Conservation (phyloP, 1,140 invertebrate genomes). For the Phymastichus coffea region DNA sequence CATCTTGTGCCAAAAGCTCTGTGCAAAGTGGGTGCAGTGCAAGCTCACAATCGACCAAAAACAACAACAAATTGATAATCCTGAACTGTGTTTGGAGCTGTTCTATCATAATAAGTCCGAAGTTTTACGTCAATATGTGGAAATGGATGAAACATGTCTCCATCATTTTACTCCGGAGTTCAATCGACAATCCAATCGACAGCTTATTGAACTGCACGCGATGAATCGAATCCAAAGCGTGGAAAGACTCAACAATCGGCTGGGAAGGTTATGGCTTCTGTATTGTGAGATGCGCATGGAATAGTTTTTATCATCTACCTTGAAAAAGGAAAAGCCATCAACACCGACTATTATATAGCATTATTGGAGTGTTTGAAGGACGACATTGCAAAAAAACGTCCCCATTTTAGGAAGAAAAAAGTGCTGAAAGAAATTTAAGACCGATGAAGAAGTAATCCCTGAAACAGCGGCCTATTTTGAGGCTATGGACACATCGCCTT, state of each 20-base stretch:
- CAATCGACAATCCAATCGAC: slow-evolving; percentile 25
- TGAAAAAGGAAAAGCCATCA: slow-evolving; percentile 40
- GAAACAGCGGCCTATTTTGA: too few relatives aligned
- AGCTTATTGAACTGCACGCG: slow-evolving; percentile 24
- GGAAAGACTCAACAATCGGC: slow-evolving; percentile 33
- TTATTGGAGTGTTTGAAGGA: slow-evolving; percentile 44
- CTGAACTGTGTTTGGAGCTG: slow-evolving; percentile 20
- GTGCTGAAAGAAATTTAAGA: too few relatives aligned
- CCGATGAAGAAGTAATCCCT: too few relatives aligned
- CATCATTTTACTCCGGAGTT: slow-evolving; percentile 16
- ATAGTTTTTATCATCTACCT: slow-evolving; percentile 53
- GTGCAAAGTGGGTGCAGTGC: slow-evolving; percentile 36
- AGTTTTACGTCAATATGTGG: too few relatives aligned
- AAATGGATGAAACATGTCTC: slow-evolving; percentile 28
- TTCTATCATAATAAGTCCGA: too few relatives aligned
- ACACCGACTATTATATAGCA: slow-evolving; percentile 48
- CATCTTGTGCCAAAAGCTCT: slow-evolving; percentile 31
- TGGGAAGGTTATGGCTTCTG: slow-evolving; percentile 41
- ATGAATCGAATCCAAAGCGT: slow-evolving; percentile 30
- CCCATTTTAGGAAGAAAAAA: slow-evolving; percentile 42
- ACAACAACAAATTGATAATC: slow-evolving; percentile 30
- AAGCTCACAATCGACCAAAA: slow-evolving; percentile 36
- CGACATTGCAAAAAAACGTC: slow-evolving; percentile 38
- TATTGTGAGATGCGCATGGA: slow-evolving; percentile 46
- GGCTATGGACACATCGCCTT: too few relatives aligned